Percentiles rank a stretch among this genome's conserved stretches.
phyloP scores from a whole-genome alignment of 2,113 vertebrate species.

The Stegostoma tigrinum region DNA sequence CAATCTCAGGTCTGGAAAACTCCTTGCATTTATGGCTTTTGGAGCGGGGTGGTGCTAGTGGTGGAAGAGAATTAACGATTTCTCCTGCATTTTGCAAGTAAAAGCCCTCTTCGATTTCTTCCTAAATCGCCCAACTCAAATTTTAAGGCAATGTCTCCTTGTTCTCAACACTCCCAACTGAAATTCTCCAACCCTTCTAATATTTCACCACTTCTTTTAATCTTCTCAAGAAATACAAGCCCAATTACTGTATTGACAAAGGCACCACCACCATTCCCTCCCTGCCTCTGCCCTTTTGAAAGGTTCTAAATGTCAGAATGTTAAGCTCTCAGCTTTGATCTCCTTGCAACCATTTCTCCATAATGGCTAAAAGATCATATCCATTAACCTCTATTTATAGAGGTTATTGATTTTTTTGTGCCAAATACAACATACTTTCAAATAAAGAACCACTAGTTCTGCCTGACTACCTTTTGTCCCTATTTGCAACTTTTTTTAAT shows the following conservation, averaged over 20 bases:
- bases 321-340: too few relatives aligned
- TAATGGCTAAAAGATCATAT: too few relatives aligned
- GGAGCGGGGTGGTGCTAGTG: neutral
- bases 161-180: neutral
- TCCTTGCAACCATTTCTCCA: too few relatives aligned
- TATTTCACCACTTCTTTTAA: neutral
- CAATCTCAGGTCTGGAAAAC: neutral
- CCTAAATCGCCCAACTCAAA: neutral
- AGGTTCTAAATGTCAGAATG: too few relatives aligned
- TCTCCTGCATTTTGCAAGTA: neutral
- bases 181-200: neutral
- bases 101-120: neutral
- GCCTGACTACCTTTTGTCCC: too few relatives aligned
- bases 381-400: too few relatives aligned
- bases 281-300: too few relatives aligned
- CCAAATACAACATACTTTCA: too few relatives aligned
- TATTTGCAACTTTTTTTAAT: too few relatives aligned
- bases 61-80: neutral
- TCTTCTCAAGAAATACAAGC: neutral
- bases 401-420: too few relatives aligned
- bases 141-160: neutral
- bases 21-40: neutral
- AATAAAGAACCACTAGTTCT: too few relatives aligned
- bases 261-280: too few relatives aligned
- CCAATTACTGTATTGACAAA: neutral